Conservation (phyloP, 2,888 invertebrate genomes). For the Bombylius discolor region DNA sequence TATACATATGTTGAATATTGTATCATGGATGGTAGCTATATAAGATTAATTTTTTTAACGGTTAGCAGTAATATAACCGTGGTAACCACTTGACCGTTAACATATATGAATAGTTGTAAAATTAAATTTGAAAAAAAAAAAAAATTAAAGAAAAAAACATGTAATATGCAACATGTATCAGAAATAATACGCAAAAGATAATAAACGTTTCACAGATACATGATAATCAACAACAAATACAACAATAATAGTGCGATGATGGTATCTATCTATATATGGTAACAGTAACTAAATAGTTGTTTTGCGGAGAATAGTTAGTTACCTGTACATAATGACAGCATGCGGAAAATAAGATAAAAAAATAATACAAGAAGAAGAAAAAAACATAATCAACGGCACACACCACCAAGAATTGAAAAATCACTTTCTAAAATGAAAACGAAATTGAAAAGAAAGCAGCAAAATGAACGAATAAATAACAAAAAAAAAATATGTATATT, state of each 20-base stretch:
- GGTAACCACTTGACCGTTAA: not conserved
- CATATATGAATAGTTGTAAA: not conserved
- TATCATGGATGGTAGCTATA: not conserved
- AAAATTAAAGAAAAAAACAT: too few relatives aligned
- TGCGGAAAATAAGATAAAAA: not conserved
- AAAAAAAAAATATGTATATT: too few relatives aligned
- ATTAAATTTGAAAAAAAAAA: too few relatives aligned
- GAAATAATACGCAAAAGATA: too few relatives aligned
- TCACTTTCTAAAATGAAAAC: conserved; percentile 8
- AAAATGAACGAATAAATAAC: too few relatives aligned
- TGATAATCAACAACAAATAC: too few relatives aligned
- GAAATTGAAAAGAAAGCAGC: conserved; percentile 2
- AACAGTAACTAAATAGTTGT: too few relatives aligned
- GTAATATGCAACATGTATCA: not conserved
- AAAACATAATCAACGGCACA: not conserved
- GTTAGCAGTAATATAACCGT: not conserved
- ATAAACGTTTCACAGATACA: too few relatives aligned
- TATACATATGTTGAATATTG: not conserved
- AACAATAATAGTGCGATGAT: too few relatives aligned
- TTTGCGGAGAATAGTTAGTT: not conserved
- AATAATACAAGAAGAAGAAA: not conserved
- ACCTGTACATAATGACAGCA: not conserved
- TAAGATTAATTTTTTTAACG: not conserved
- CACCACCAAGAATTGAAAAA: conserved; percentile 4
- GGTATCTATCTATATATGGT: not conserved